These are phyloP conservation scores for Vultur gryphus DNA, from an alignment of 2,797 vertebrate species.

Conservation along the genomic window DNA sequence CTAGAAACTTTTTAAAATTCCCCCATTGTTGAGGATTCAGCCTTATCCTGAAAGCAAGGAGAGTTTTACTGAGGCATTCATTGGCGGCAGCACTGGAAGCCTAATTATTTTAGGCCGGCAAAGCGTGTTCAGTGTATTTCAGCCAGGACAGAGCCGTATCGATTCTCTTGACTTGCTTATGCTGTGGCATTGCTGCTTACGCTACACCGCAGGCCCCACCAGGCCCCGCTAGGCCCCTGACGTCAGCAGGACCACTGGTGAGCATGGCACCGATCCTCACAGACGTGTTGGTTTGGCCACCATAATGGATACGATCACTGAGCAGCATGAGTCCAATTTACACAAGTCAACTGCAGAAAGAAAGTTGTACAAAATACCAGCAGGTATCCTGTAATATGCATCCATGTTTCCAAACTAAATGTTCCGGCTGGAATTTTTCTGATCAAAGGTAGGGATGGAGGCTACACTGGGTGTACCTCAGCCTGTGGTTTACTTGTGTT, in stretches of 20 bases:
- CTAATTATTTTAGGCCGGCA: not conserved
- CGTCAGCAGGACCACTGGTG: not conserved
- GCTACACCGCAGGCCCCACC: not conserved
- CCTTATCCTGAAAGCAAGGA: not conserved
- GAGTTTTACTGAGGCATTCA: not conserved
- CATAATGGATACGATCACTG: accelerated
- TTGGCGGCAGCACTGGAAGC: not conserved
- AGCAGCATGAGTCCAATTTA: not conserved
- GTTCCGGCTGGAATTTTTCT: not conserved
- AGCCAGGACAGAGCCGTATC: not conserved
- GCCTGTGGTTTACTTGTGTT: not conserved
- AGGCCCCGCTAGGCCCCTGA: not conserved
- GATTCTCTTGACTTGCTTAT: not conserved
- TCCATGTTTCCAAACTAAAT: not conserved
- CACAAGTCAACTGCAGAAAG: not conserved
- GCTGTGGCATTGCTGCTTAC: not conserved
- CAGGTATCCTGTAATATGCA: not conserved
- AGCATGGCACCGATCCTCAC: not conserved
- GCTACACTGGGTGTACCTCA: accelerated
- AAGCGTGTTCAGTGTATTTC: not conserved
- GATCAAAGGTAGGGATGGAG: not conserved
- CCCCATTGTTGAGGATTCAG: not conserved
- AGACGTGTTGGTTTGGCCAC: not conserved
- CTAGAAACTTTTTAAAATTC: not conserved
- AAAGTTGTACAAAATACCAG: not conserved